Evolutionary conservation across 2,888 invertebrate species (phyloP).

Genomic region (Omphaloscelis lunosa): DNA sequence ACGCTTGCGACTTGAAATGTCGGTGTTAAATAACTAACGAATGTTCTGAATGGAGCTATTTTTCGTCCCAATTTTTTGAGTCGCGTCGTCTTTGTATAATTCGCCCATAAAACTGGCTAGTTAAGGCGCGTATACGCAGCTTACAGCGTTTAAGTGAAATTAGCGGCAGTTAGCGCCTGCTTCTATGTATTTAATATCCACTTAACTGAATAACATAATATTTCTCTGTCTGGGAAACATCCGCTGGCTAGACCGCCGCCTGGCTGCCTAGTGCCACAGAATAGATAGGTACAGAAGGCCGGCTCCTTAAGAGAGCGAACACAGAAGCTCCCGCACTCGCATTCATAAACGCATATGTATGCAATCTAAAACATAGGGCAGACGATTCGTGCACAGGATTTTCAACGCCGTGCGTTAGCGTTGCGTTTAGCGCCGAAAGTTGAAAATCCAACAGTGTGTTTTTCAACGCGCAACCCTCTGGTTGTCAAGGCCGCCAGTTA

Average conservation of each 20-base stretch:
- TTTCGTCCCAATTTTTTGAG: constrained; percentile 64
- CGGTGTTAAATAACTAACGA: constrained; percentile 36
- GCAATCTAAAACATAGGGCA: neutral
- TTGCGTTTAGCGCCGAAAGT: too few species aligned
- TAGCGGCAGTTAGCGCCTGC: constrained; percentile 77
- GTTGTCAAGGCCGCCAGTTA: too few species aligned
- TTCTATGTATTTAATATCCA: constrained; percentile 76
- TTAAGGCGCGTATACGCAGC: constrained; percentile 49
- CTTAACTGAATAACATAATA: constrained; percentile 77
- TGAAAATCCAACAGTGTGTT: too few species aligned
- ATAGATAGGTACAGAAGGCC: neutral
- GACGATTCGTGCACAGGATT: neutral
- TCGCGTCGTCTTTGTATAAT: constrained; percentile 67
- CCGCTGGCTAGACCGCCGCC: constrained; percentile 71
- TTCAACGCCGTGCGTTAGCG: too few species aligned
- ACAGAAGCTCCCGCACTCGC: neutral
- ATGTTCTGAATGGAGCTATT: constrained; percentile 51
- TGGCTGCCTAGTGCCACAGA: constrained; percentile 29
- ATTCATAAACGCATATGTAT: neutral
- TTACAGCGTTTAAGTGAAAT: constrained; percentile 74
- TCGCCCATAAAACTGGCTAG: constrained; percentile 66
- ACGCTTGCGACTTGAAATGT: constrained; percentile 16
- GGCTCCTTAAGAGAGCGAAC: neutral
- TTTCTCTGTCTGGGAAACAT: constrained; percentile 80
- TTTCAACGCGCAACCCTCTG: too few species aligned